phyloP scores from a whole-genome alignment of 2,797 vertebrate genomes.

The Scolopax rusticola region DNA sequence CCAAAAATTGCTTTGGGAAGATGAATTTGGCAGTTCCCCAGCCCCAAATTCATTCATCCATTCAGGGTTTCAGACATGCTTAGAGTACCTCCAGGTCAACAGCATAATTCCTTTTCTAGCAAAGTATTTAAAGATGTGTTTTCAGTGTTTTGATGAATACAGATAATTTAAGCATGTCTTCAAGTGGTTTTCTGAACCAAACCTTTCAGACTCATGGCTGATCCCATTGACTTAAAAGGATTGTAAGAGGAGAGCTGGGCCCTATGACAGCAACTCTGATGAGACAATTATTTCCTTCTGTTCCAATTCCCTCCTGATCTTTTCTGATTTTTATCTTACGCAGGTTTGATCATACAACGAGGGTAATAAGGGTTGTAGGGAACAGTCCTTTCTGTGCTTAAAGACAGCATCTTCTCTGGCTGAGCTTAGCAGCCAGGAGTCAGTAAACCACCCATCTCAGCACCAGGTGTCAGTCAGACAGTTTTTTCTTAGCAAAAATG shows the following conservation, averaged over 20 bases:
- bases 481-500: not conserved
- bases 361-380: not conserved
- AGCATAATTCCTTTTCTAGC: not conserved
- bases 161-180: not conserved
- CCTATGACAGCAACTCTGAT: not conserved
- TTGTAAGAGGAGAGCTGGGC: not conserved
- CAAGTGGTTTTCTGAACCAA: not conserved
- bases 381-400: not conserved
- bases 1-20: constrained; percentile 3
- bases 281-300: not conserved
- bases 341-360: not conserved
- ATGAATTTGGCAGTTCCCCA: not conserved
- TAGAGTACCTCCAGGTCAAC: not conserved
- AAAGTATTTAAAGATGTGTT: not conserved
- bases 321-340: not conserved
- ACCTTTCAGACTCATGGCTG: not conserved
- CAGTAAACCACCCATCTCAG: not conserved
- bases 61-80: not conserved
- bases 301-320: not conserved
- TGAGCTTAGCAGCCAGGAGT: not conserved
- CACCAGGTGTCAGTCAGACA: not conserved
- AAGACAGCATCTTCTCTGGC: not conserved
- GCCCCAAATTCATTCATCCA: not conserved
- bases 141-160: not conserved
- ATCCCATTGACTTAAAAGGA: not conserved